Evolutionary conservation across 2,888 invertebrate genomes (phyloP), one percentile per base, ranked within the genome.

Genomic region (Gymnocheta viridis): DNA sequence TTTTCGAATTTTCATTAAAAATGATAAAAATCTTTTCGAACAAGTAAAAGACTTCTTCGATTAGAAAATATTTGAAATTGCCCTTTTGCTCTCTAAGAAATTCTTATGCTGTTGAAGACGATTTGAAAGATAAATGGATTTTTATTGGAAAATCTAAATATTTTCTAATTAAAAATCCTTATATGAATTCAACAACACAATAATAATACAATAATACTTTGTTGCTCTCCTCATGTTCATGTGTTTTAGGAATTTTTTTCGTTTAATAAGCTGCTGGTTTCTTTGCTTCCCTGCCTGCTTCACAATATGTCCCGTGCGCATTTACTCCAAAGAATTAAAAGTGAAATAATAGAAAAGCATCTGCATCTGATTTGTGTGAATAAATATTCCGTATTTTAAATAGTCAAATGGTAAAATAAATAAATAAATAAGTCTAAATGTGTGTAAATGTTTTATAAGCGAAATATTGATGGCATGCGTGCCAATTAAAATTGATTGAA

Each of bases 401-500:
- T 35, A 62, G 51, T 51, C 41, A 64, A 64, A 62, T 49, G n/a
- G n/a, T n/a, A n/a, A 54, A 22, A 38, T 67, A 35, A 32, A 41
- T 41, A 60, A 72, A 69, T 44, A 60, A 47, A 54, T 64, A 76
- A 80, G 82, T 80, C 79, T 78, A 80, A 76, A 76, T 79, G 67
- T 78, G 62, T 62, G 62, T 62, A 41, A 62, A 38, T 73, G 29
- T 69, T 77, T 24, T 60, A 62, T 47, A 22, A 72, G 47, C 56
- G 41, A 77, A 67, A 74, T 89, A 89, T 90, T 90, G 90, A 90
- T 90, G 90, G 89, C 89, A 88, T 90, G 89, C 89, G 88, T 90
- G 90, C 90, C 90, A 90, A 90, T 90, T 90, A 90, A 90, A 90
- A 90, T 90, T 90, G 90, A 90, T 90, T 90, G 90, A 88, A 90